Conservation (phyloP, 2,113 vertebrate genomes). For the Saccopteryx bilineata region DNA sequence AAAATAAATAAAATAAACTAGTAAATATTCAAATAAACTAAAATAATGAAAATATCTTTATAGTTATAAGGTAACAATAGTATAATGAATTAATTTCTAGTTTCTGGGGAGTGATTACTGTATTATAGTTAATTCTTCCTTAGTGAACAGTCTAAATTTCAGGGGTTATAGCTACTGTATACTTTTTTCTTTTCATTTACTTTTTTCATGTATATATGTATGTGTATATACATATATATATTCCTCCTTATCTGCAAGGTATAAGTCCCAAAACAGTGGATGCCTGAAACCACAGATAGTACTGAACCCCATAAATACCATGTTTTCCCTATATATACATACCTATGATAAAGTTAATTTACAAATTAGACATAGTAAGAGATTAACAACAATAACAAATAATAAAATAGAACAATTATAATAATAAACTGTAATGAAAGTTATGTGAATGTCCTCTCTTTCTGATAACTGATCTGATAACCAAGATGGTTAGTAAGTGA, state of each 20-base stretch:
- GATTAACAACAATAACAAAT: not conserved
- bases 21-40: not conserved
- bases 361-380: not conserved
- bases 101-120: not conserved
- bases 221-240: not conserved
- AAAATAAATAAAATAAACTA: not conserved
- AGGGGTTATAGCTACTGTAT: not conserved
- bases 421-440: not conserved
- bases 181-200: not conserved
- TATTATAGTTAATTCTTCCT: not conserved
- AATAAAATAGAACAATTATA: not conserved
- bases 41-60: not conserved
- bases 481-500: not conserved
- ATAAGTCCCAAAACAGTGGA: not conserved
- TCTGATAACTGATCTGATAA: not conserved
- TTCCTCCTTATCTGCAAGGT: not conserved
- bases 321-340: not conserved
- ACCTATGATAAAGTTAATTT: not conserved
- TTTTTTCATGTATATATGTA: not conserved
- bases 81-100: not conserved
- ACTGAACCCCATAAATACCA: not conserved
- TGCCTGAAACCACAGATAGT: not conserved
- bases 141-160: not conserved
- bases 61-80: not conserved
- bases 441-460: not conserved